phyloP scores from a whole-genome alignment of 2,113 vertebrate species.

The Leptobrachium ailaonicum region DNA sequence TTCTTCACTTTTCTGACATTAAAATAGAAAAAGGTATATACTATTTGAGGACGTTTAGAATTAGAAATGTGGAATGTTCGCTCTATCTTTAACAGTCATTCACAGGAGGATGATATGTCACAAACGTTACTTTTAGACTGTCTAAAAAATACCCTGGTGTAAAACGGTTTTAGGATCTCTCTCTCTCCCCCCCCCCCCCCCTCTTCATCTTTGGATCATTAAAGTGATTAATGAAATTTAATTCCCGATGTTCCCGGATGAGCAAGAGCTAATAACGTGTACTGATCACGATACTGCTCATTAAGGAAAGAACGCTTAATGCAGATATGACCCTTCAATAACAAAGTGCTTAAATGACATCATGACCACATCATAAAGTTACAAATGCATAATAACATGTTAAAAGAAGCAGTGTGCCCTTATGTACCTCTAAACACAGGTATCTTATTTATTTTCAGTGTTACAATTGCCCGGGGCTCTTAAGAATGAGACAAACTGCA shows the following conservation, averaged over 20 bases:
- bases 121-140: too few relatives aligned
- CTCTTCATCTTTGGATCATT: background rate
- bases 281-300: background rate
- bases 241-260: background rate
- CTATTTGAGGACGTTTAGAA: too few relatives aligned
- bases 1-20: conserved; percentile 1
- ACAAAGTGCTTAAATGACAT: background rate
- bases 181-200: too few relatives aligned
- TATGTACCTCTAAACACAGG: background rate
- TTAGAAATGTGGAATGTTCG: too few relatives aligned
- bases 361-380: background rate
- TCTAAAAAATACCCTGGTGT: too few relatives aligned
- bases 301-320: background rate
- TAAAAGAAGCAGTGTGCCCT: background rate
- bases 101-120: too few relatives aligned
- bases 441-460: too few relatives aligned
- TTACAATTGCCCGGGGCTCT: too few relatives aligned
- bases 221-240: background rate
- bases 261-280: background rate
- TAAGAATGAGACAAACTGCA: too few relatives aligned
- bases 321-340: background rate
- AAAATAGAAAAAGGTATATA: background rate
- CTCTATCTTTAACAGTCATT: too few relatives aligned
- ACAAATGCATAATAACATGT: background rate
- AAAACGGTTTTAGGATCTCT: too few relatives aligned